Base-by-base conservation (phyloP, 2,797 vertebrate genomes). In the Dicrostonyx torquatus region DNA sequence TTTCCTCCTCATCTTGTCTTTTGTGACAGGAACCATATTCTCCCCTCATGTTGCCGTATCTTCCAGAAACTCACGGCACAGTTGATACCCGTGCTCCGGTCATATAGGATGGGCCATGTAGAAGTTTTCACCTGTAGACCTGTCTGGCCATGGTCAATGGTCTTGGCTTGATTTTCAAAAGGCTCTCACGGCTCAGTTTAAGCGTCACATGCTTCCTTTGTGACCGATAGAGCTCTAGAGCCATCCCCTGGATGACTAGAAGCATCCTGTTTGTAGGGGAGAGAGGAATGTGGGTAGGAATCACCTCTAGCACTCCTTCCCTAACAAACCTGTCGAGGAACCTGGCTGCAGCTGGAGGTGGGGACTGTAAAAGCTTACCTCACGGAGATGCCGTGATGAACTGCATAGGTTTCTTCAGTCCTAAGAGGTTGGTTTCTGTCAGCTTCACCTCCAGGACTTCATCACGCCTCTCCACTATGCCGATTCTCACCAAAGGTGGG, bases 131-230 rank as follows among this genome's bases (percentile, higher is more conserved):
- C 99, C 99, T 1, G 99, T 98, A 94, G 43, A 99, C 99, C 99
- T 70, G 99, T 99, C 97, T 99, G 99, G 87, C 99, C 99, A 22
- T 99, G 99, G 72, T 99, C 99, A 53, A 99, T 98, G 37, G 99
- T 99, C 98, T 99, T 99, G 93, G 99, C 99, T 99, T 99, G 99
- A 95, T 99, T 99, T 96, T 99, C 99, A 96, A 99, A 99, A 40
- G 99, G 98, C 58, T 99, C 98, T 78, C 99, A 98, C 96, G 99
- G 99, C 92, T 98, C 99, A 0, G 99, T 99, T 98, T 99, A 99
- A 0, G 99, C 98, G 34, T 99, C 99, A 95, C 99, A 99, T 93
- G 99, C 97, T 97, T 99, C 99, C 96, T 99, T 99, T 98, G 97
- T 37, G 53, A 37, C 53, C 17, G 34, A 18, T 18, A 78, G 9